Conservation (phyloP, 23 tunicate genomes). For the Trididemnum clinides region DNA sequence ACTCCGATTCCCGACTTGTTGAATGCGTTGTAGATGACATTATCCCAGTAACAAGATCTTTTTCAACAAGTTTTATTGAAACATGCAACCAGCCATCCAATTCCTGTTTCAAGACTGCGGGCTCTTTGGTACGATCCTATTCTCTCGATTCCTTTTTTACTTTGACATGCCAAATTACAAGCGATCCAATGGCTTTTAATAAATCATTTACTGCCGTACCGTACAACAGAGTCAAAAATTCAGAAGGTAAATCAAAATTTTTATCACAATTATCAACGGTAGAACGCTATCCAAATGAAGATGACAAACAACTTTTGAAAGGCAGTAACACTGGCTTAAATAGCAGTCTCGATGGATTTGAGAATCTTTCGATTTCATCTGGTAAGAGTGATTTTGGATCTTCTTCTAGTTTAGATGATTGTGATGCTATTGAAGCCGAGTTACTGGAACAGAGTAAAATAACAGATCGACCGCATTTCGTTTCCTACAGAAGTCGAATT, state of each 20-base stretch:
- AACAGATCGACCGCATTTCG: slow-evolving; percentile 7
- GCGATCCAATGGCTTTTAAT: neutral
- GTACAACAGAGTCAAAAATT: neutral
- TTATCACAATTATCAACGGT: neutral
- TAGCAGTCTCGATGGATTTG: neutral
- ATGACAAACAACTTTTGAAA: too few relatives aligned
- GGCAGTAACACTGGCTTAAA: neutral
- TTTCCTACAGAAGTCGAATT: slow-evolving; percentile 8
- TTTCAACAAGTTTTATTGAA: slow-evolving; percentile 14
- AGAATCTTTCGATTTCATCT: neutral
- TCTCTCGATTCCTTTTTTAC: slow-evolving; percentile 29
- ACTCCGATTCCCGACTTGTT: neutral
- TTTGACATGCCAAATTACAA: neutral
- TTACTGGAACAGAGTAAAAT: neutral
- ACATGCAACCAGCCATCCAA: neutral
- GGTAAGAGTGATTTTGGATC: neutral
- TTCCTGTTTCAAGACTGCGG: neutral
- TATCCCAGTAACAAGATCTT: slow-evolving; percentile 22
- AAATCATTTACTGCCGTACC: slow-evolving; percentile 6
- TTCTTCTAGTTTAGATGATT: neutral
- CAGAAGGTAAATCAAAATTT: neutral
- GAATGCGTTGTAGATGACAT: slow-evolving; percentile 32
- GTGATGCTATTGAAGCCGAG: neutral
- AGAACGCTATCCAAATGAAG: neutral
- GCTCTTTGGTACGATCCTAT: neutral